phyloP scores from a whole-genome alignment of 2,888 invertebrate genomes.

The Mamestra brassicae region DNA sequence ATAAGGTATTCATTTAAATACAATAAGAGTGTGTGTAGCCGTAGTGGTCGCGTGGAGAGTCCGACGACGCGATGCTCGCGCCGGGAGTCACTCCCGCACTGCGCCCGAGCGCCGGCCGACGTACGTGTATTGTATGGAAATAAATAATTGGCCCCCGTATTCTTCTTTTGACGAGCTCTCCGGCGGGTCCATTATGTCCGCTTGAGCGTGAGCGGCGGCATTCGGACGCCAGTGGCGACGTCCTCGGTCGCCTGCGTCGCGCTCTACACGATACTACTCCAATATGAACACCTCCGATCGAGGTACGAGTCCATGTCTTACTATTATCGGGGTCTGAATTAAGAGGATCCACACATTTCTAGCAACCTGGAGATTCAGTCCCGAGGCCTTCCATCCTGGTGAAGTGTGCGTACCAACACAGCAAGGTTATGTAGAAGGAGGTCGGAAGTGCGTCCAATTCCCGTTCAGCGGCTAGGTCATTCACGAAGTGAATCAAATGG shows the following conservation, averaged over 20 bases:
- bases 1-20: conserved; percentile 26
- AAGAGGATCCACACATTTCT: conserved; percentile 60
- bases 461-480: conserved; percentile 81
- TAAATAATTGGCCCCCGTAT: conserved; percentile 89
- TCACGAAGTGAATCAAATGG: conserved; percentile 78
- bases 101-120: conserved; percentile 84
- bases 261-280: conserved; percentile 78
- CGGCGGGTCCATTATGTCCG: conserved; percentile 88
- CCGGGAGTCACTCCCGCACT: conserved; percentile 84
- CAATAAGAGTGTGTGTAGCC: conserved; percentile 43
- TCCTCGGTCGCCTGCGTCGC: conserved; percentile 86
- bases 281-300: conserved; percentile 88
- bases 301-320: conserved; percentile 81
- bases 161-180: conserved; percentile 90
- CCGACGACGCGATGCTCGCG: conserved; percentile 69
- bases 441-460: conserved; percentile 86
- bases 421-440: conserved; percentile 81
- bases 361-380: conserved; percentile 64
- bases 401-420: conserved; percentile 70
- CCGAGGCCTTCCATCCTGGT: conserved; percentile 63
- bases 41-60: conserved; percentile 45
- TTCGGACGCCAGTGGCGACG: conserved; percentile 89
- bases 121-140: conserved; percentile 89
- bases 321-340: conserved; percentile 69
- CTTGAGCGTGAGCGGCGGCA: conserved; percentile 86